Base-by-base conservation (phyloP, 1,140 invertebrate genomes). In the Nasonia vitripennis region DNA sequence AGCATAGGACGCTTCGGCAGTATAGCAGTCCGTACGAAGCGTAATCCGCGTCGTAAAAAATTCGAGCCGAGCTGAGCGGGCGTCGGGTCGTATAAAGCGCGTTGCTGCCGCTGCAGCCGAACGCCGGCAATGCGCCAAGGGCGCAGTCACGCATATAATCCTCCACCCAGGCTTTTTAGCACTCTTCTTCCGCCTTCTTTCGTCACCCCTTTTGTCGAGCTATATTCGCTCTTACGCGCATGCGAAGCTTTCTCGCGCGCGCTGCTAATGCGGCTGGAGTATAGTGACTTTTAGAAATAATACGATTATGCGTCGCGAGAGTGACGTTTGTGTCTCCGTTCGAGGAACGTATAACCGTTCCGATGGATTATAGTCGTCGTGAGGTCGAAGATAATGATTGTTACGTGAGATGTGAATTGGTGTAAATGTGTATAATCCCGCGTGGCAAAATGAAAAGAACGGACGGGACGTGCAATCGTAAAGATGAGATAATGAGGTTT, bases 101-200 rank as follows among this genome's bases (percentile, higher is more conserved):
- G n/a, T 51, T 23, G n/a, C 11, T 48, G 23, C 5, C 48, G 51
- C 48, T 23, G 45, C 45, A 51, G n/a, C 45, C 2, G 77, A 78
- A 77, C 9, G 51, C 23, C 77, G 51, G 27, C 48, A 78, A 34
- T 34, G 23, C 77, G 77, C 77, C 77, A 78, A 81, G 37, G 70
- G 80, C 71, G 71, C 71, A 83, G 70, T 83, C 81, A 67, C 67
- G 71, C 81, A 62, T 51, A 31, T 83, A 83, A 83, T 83, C 71
- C 71, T 10, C 81, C 68, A 31, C 68, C 71, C 45, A 1, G 45
- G n/a, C 74, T 83, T 83, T 75, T 62, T 37, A 11, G 71, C 34
- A 37, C 34, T 48, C 20, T 75, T 27, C 45, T 67, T 70, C 67
- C 82, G 55, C 41, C 71, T 55, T 62, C 51, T 81, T 41, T 81